Conservation (phyloP, 2,797 vertebrate species). For the Thunnus albacares region DNA sequence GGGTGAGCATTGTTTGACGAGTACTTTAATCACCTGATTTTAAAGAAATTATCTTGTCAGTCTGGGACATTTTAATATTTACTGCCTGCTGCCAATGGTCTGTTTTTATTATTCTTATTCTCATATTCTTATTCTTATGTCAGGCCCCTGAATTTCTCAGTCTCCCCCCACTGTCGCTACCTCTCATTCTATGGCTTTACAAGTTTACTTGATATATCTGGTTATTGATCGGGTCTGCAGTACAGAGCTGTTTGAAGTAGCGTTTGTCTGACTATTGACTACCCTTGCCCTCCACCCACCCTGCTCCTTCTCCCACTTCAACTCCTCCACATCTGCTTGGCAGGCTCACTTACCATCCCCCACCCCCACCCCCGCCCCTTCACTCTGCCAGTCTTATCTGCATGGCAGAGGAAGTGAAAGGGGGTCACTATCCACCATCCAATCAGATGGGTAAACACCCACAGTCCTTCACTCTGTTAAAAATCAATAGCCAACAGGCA, state of each 20-base stretch:
- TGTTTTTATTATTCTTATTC: conserved; percentile 7
- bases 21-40: neutral
- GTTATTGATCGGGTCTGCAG: conserved; percentile 67
- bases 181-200: conserved; percentile 54
- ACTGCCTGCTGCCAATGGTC: neutral
- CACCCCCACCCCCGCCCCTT: conserved; percentile 10
- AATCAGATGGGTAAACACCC: conserved; percentile 70
- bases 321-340: conserved; percentile 51
- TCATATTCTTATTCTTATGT: conserved; percentile 15
- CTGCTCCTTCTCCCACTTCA: conserved; percentile 39
- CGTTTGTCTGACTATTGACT: conserved; percentile 61
- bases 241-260: conserved; percentile 62
- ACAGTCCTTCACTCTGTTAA: conserved; percentile 54
- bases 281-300: conserved; percentile 30
- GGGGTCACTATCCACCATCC: conserved; percentile 56
- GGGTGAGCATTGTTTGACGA: neutral
- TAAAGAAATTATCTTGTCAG: neutral
- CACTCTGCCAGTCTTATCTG: conserved; percentile 67
- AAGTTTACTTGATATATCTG: conserved; percentile 71
- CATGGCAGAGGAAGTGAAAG: conserved; percentile 58
- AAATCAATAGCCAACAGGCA: conserved; percentile 66
- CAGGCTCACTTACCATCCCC: conserved; percentile 51
- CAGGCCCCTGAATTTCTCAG: conserved; percentile 18
- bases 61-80: conserved; percentile 30
- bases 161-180: conserved; percentile 25